These are phyloP conservation scores for Cyprinodon brontotheroides DNA, from an alignment of 2,113 vertebrate genomes.

Conservation along the genomic window DNA sequence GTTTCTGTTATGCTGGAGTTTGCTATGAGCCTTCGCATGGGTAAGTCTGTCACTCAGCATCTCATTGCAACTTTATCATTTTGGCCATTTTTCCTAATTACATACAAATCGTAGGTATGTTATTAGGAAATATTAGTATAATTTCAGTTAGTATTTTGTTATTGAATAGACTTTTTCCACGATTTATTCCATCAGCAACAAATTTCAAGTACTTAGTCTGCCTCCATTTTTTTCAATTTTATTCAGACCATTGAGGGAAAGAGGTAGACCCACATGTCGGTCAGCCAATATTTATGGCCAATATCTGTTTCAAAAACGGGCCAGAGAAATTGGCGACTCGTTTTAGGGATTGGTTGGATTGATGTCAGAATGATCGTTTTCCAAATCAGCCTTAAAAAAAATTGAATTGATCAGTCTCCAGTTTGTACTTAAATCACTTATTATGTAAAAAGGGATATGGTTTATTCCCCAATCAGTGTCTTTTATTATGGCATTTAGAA, in stretches of 20 bases:
- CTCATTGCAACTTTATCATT: background rate
- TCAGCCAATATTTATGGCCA: too few relatives aligned
- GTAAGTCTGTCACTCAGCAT: conserved; percentile 73
- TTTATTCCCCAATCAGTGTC: background rate
- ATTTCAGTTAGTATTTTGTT: background rate
- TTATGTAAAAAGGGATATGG: background rate
- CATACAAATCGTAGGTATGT: background rate
- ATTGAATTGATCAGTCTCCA: too few relatives aligned
- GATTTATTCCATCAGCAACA: background rate
- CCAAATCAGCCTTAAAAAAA: too few relatives aligned
- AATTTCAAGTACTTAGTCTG: background rate
- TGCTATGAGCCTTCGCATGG: conserved; percentile 86
- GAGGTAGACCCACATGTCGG: too few relatives aligned
- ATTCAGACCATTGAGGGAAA: background rate
- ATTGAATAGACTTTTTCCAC: too few relatives aligned
- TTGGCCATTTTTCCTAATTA: too few relatives aligned
- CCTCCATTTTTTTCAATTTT: background rate
- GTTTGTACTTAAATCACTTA: too few relatives aligned
- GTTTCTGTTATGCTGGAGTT: conserved; percentile 84
- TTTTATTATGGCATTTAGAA: background rate
- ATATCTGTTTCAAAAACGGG: too few relatives aligned
- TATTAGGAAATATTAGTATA: conserved; percentile 1
- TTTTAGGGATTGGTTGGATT: too few relatives aligned
- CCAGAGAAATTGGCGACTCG: too few relatives aligned
- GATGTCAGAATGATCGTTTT: too few relatives aligned